Evolutionary conservation across 2,888 invertebrate genomes (phyloP).

Genomic region (Himalopsyche kuldschensis): DNA sequence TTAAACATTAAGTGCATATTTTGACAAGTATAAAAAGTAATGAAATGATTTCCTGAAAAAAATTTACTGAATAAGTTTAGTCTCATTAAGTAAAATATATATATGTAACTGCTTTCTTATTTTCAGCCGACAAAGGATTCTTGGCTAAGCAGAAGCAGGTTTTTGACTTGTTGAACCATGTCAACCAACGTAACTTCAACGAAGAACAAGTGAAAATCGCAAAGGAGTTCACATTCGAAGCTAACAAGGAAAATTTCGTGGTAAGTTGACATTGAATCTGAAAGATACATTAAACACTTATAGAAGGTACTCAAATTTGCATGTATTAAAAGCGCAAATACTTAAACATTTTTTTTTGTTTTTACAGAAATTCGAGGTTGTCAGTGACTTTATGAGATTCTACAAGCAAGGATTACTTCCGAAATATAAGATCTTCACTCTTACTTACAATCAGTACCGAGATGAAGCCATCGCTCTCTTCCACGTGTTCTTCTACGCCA

Average conservation of each 20-base stretch:
- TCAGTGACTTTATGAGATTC: not conserved
- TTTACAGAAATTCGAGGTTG: conserved; percentile 2
- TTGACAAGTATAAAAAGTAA: too few species aligned
- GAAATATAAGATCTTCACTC: conserved; percentile 55
- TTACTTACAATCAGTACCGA: conserved; percentile 42
- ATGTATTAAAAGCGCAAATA: too few species aligned
- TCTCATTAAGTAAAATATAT: too few species aligned
- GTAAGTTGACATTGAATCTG: conserved; percentile 43
- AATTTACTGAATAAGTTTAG: too few species aligned
- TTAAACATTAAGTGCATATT: too few species aligned
- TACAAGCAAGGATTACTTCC: conserved; percentile 50
- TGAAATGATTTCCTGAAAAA: too few species aligned
- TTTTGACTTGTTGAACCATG: conserved; percentile 52
- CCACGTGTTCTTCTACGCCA: conserved; percentile 62
- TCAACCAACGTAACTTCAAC: conserved; percentile 49
- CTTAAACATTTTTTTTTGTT: not conserved
- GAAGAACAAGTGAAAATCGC: conserved; percentile 51
- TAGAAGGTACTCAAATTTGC: conserved; percentile 15
- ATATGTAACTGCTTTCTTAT: not conserved
- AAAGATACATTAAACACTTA: too few species aligned
- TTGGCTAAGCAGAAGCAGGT: conserved; percentile 53
- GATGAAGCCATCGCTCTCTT: conserved; percentile 59
- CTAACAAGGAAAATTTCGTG: conserved; percentile 49
- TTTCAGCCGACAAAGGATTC: conserved; percentile 43
- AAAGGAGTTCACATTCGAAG: conserved; percentile 48